phyloP scores from a whole-genome alignment of 2,113 vertebrate species.

The Hipposideros armiger region DNA sequence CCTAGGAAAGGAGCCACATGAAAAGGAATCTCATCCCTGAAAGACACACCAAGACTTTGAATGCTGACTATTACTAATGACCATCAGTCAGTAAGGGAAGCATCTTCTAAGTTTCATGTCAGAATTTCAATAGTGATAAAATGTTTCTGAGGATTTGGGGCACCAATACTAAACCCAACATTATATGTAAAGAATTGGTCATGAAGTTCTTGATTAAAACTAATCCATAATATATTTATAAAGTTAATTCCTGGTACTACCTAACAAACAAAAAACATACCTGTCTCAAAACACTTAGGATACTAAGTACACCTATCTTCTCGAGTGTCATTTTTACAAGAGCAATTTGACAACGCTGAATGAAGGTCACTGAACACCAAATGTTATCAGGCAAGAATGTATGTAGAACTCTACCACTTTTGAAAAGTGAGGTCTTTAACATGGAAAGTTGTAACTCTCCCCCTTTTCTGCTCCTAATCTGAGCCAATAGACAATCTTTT shows the following conservation, averaged over 20 bases:
- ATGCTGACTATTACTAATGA: not conserved
- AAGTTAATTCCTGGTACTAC: not conserved
- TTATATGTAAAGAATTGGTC: not conserved
- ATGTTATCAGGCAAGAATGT: not conserved
- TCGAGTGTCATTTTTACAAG: not conserved
- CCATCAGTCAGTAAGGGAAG: not conserved
- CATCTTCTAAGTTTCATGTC: not conserved
- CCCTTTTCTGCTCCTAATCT: not conserved
- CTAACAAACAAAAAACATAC: not conserved
- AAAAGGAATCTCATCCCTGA: not conserved
- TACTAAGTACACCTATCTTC: not conserved
- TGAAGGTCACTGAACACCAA: not conserved
- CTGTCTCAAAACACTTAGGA: not conserved
- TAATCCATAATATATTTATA: not conserved
- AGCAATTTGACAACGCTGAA: not conserved
- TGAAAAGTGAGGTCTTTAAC: not conserved
- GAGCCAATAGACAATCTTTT: not conserved
- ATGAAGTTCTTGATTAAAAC: slow-evolving; percentile 15
- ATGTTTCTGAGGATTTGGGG: not conserved
- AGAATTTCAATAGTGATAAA: not conserved
- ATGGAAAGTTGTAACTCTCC: not conserved
- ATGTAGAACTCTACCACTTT: not conserved
- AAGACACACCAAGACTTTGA: not conserved
- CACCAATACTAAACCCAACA: not conserved
- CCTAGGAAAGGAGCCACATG: not conserved